These are phyloP conservation scores for Canis aureus DNA, from an alignment of 2,113 vertebrate species.

Conservation along the genomic window DNA sequence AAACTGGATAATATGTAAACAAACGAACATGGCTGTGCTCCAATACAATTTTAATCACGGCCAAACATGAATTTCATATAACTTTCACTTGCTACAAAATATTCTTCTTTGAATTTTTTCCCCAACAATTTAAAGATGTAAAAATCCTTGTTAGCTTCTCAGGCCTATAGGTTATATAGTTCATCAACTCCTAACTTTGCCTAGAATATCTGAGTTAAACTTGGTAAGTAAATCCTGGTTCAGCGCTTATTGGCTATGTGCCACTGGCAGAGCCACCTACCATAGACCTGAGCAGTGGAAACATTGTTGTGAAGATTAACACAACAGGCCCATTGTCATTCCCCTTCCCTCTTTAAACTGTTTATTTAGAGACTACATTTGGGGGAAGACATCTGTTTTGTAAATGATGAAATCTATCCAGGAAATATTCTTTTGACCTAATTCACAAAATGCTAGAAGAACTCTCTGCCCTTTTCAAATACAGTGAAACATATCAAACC, in stretches of 20 bases:
- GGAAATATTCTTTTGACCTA: constrained; percentile 1
- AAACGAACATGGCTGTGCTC: neutral
- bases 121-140: neutral
- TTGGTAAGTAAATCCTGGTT: neutral
- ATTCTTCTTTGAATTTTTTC: neutral
- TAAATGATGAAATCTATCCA: neutral
- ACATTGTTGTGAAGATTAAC: neutral
- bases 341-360: neutral
- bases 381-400: neutral
- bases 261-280: neutral
- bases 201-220: neutral
- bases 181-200: neutral
- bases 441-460: neutral
- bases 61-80: neutral
- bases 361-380: neutral
- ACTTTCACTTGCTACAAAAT: neutral
- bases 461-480: neutral
- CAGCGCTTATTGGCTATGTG: neutral
- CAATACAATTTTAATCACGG: neutral
- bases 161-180: neutral
- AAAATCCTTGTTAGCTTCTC: constrained; percentile 13
- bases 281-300: neutral
- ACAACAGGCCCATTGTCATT: neutral
- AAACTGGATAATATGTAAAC: neutral
- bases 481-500: neutral